Conservation (phyloP, 2,888 invertebrate genomes). For the Epistrophe eligans region DNA sequence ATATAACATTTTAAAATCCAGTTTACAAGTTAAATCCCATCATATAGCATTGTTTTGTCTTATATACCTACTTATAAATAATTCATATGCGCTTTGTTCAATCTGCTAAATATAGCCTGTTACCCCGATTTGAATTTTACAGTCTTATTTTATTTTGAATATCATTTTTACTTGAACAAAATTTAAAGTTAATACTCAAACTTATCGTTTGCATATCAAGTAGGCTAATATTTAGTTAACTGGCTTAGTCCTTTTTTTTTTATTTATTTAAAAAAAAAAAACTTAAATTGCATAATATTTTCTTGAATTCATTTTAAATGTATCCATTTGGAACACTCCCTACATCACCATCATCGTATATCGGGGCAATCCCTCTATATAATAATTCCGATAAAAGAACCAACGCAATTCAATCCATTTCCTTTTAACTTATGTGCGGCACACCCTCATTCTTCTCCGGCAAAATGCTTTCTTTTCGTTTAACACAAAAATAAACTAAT, state of each 20-base stretch:
- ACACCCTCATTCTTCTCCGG: slow-evolving; percentile 48
- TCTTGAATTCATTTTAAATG: slow-evolving; percentile 4
- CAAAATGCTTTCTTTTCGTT: slow-evolving; percentile 44
- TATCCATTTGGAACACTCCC: slow-evolving; percentile 50
- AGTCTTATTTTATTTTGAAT: background rate
- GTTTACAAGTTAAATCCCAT: background rate
- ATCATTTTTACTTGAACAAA: background rate
- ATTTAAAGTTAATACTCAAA: background rate
- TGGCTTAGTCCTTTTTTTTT: background rate
- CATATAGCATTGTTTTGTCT: background rate
- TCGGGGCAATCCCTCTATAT: slow-evolving; percentile 58
- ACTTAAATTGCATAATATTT: slow-evolving; percentile 25
- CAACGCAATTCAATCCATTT: slow-evolving; percentile 71
- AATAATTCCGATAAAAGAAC: slow-evolving; percentile 64
- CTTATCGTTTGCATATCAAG: slow-evolving; percentile 9
- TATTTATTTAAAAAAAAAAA: too few species aligned
- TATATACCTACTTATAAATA: background rate
- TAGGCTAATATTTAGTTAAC: background rate
- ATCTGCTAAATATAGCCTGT: background rate
- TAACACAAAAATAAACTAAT: slow-evolving; percentile 20
- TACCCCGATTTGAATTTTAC: background rate
- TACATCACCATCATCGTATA: background rate
- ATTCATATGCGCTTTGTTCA: background rate
- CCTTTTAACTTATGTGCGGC: slow-evolving; percentile 59
- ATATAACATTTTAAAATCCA: too few species aligned